These are phyloP conservation scores for Nothobranchius furzeri DNA, from an alignment of 2,113 vertebrate genomes.

Conservation along the genomic window DNA sequence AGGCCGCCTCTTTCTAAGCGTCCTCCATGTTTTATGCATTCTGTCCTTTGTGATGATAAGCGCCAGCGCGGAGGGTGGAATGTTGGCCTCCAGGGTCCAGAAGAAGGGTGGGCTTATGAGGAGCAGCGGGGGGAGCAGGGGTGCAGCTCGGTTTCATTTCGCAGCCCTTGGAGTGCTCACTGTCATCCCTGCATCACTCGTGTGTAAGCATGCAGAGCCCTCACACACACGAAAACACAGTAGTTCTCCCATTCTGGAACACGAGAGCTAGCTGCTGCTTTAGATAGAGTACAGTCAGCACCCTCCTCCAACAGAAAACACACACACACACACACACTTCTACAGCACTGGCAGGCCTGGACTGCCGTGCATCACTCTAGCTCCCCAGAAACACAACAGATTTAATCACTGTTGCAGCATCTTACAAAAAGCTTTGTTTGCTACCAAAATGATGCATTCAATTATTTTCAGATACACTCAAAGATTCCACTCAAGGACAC, in stretches of 20 bases:
- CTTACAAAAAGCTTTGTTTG: constrained; percentile 29
- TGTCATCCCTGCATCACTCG: constrained; percentile 43
- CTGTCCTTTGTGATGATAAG: constrained; percentile 85
- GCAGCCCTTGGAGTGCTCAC: constrained; percentile 57
- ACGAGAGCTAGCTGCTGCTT: constrained; percentile 48
- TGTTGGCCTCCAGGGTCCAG: constrained; percentile 75
- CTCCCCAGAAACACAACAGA: constrained; percentile 11
- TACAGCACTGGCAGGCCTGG: constrained; percentile 23
- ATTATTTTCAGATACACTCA: constrained; percentile 38
- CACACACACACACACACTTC: constrained; percentile 28
- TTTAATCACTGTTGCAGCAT: constrained; percentile 26
- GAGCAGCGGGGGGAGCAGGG: constrained; percentile 22
- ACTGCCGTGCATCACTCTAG: constrained; percentile 47
- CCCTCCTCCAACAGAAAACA: constrained; percentile 1
- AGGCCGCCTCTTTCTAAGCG: constrained; percentile 77
- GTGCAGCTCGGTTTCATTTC: constrained; percentile 63
- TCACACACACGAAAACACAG: constrained; percentile 28
- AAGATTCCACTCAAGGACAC: constrained; percentile 43
- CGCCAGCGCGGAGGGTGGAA: constrained; percentile 74
- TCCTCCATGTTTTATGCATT: constrained; percentile 84
- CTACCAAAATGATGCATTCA: constrained; percentile 29
- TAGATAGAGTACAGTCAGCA: constrained; percentile 44
- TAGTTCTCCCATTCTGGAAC: constrained; percentile 33
- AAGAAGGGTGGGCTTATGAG: constrained; percentile 64
- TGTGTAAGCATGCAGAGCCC: constrained; percentile 39